Base-by-base conservation (phyloP, 2,113 vertebrate genomes). In the Chloebia gouldiae region DNA sequence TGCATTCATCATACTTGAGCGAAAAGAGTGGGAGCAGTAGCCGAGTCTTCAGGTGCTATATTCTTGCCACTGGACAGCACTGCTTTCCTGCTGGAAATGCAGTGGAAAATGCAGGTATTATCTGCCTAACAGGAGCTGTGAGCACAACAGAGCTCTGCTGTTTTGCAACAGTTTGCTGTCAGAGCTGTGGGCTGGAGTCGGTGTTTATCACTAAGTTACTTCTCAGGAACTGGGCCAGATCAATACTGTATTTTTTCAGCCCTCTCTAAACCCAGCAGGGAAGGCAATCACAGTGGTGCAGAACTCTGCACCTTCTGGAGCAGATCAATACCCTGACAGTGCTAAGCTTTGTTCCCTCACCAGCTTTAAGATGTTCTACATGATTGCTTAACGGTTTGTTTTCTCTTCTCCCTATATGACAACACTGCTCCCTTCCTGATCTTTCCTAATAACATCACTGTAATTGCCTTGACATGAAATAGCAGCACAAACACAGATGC, bases 301-400 rank as follows among this genome's bases (percentile, higher is more conserved):
- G 97, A 98, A 98, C 98, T 98, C 97, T 97, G 97, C 97, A 98
- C 98, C 98, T 99, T 98, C 98, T 98, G 98, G 98, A 99, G 98
- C 88, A 96, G 98, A 99, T 99, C 99, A 98, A 99, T 99, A 98
- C 97, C 64, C 98, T 97, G 97, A 99, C 99, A 98, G 98, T 96
- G 98, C 97, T 90, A 68, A 96, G 98, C 99, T 99, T 99, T 99
- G 99, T 99, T 99, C 98, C 98, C 96, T 95, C 98, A 97, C 97
- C 98, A 96, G 98, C 97, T 98, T 98, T 98, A 98, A 99, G 98
- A 99, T 98, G 99, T 99, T 99, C 97, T 99, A 99, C 99, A 99
- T 98, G 99, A 99, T 99, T 98, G 98, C 99, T 99, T 99, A 99
- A 99, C 99, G 95, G 99, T 98, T 98, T 98, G 96, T 98, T 98